Percentiles rank a stretch among this genome's conserved stretches.
Evolutionary conservation across 2,113 vertebrate genomes (phyloP).

Genomic region (Porphyrio hochstetteri): DNA sequence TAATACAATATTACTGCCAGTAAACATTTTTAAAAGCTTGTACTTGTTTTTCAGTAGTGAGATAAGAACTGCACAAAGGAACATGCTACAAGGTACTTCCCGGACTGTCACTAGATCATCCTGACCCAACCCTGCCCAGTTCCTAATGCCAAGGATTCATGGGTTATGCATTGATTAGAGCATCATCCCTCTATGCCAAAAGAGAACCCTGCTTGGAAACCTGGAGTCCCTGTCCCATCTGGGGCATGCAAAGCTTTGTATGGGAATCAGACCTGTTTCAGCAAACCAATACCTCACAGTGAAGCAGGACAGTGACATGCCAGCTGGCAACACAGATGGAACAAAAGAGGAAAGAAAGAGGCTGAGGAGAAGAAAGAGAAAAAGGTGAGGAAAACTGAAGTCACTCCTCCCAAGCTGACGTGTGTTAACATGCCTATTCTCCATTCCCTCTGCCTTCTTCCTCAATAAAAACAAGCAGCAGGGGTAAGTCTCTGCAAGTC

Average conservation of each 20-base stretch:
- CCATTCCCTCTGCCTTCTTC: neutral
- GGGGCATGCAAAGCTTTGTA: neutral
- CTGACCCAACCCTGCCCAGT: neutral
- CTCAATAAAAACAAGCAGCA: neutral
- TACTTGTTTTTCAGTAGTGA: neutral
- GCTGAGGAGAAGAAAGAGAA: neutral
- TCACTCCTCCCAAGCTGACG: neutral
- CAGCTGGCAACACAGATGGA: neutral
- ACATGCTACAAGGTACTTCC: neutral
- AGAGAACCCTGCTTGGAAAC: neutral
- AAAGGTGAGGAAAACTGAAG: neutral
- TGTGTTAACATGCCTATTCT: neutral
- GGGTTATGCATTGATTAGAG: neutral
- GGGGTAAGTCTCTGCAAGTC: neutral
- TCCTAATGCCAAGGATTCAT: neutral
- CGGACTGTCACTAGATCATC: neutral
- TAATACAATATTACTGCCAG: neutral
- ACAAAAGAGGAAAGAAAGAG: neutral
- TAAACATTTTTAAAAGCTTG: neutral
- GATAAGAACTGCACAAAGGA: neutral
- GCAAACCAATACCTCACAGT: neutral
- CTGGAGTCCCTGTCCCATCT: neutral
- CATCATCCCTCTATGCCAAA: neutral
- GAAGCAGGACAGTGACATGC: neutral
- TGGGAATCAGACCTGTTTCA: neutral